Conservation (phyloP, 2,888 invertebrate genomes). For the Trichacis sp. region DNA sequence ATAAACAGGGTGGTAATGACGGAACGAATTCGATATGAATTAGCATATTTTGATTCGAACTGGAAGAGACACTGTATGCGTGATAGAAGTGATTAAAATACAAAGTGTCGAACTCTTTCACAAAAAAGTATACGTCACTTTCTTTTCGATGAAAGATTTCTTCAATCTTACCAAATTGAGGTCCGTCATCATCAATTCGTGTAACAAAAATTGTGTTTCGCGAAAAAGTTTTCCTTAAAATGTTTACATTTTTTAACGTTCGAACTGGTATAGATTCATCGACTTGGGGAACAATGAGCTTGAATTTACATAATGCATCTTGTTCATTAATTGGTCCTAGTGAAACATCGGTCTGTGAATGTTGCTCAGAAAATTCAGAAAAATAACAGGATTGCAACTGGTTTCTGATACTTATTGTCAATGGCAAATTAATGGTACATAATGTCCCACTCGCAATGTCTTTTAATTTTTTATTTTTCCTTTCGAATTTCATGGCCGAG, state of each 20-base stretch:
- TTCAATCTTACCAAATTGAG: too few relatives aligned
- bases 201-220: conserved; percentile 13
- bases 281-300: conserved; percentile 30
- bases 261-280: background rate
- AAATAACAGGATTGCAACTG: conserved; percentile 23
- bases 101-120: background rate
- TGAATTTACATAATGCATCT: conserved; percentile 8
- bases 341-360: background rate
- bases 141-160: conserved; percentile 17
- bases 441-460: conserved; percentile 12
- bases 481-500: too few relatives aligned
- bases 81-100: conserved; percentile 4
- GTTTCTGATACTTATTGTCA: conserved; percentile 21
- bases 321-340: conserved; percentile 19
- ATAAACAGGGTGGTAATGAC: conserved; percentile 8
- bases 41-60: background rate
- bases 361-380: conserved; percentile 10
- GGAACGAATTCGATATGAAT: conserved; percentile 11
- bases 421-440: conserved; percentile 17
- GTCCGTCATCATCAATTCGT: too few relatives aligned
- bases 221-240: conserved; percentile 19
- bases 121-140: conserved; percentile 19
- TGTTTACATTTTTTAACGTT: conserved; percentile 9
- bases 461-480: conserved; percentile 21
- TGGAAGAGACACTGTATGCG: conserved; percentile 5